These are phyloP conservation scores for Cyclophora punctaria DNA, from an alignment of 2,888 invertebrate species.

Conservation along the genomic window DNA sequence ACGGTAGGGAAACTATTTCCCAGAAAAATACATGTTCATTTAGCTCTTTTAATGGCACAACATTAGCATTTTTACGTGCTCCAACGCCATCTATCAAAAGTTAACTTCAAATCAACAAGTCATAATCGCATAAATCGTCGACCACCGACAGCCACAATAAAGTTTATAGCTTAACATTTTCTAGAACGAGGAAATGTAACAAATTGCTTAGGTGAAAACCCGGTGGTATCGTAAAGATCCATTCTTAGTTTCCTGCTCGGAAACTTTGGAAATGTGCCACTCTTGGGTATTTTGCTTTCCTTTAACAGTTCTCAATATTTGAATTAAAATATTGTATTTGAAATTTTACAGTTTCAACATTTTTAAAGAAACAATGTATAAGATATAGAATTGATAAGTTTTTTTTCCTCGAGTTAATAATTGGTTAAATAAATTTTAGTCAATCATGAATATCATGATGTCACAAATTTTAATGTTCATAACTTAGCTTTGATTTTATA, in stretches of 20 bases:
- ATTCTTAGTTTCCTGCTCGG: slow-evolving; percentile 38
- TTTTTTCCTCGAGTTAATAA: too few relatives aligned
- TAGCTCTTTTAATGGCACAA: too few relatives aligned
- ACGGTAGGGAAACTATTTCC: too few relatives aligned
- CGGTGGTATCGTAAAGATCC: slow-evolving; percentile 48
- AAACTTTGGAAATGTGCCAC: slow-evolving; percentile 25
- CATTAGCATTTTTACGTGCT: slow-evolving; percentile 10
- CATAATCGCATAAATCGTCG: slow-evolving; percentile 26
- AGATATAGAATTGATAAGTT: too few relatives aligned
- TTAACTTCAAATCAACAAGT: slow-evolving; percentile 24
- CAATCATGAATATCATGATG: too few relatives aligned
- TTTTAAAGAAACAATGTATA: too few relatives aligned
- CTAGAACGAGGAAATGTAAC: slow-evolving; percentile 26
- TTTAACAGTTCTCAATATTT: slow-evolving; percentile 1
- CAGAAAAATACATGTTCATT: too few relatives aligned
- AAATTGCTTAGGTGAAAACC: slow-evolving; percentile 47
- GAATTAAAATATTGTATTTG: too few relatives aligned
- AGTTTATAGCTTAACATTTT: slow-evolving; percentile 29
- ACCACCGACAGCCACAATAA: slow-evolving; percentile 24
- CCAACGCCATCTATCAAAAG: slow-evolving; percentile 26
- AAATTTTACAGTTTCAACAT: neutral
- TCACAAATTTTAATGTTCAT: too few relatives aligned
- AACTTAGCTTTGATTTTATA: too few relatives aligned
- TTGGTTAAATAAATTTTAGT: too few relatives aligned
- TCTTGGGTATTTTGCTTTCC: neutral